A percentile compares a stretch with the other conserved stretches of the same genome.
phyloP scores from a whole-genome alignment of 2,888 invertebrate species.

The Eristalis pertinax region DNA sequence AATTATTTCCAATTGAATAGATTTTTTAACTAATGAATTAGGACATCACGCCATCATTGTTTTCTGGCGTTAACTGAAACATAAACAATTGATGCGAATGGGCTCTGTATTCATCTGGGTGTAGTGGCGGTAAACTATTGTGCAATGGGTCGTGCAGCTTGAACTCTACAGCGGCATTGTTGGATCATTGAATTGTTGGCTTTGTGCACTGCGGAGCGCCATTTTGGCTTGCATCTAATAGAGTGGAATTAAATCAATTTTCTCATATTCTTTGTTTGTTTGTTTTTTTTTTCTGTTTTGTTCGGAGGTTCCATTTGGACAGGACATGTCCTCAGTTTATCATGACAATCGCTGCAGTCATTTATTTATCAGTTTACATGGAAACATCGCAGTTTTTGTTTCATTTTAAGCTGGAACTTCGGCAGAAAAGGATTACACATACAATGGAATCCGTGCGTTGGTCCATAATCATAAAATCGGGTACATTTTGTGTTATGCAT shows the following conservation, averaged over 20 bases:
- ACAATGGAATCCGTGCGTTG: not conserved
- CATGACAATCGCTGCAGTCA: not conserved
- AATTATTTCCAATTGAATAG: not conserved
- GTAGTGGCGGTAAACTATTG: not conserved
- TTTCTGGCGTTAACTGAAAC: not conserved
- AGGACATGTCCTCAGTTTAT: not conserved
- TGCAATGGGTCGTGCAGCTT: not conserved
- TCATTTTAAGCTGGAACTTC: not conserved
- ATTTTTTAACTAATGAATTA: not conserved
- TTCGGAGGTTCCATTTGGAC: not conserved
- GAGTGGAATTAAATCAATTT: constrained; percentile 36
- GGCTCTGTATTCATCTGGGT: not conserved
- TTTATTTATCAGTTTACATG: not conserved
- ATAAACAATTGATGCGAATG: not conserved
- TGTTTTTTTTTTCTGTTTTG: not conserved
- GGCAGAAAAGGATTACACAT: not conserved
- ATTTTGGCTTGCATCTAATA: constrained; percentile 30
- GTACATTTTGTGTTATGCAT: not conserved
- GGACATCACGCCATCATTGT: not conserved
- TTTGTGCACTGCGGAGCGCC: not conserved
- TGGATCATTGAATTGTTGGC: not conserved
- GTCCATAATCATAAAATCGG: not conserved
- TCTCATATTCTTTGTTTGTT: not conserved
- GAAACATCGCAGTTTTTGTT: not conserved
- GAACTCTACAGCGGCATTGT: no score